Percentiles rank a stretch among this genome's conserved stretches.
Conservation (phyloP, 2,888 invertebrate species). For the Gari tellinella region DNA sequence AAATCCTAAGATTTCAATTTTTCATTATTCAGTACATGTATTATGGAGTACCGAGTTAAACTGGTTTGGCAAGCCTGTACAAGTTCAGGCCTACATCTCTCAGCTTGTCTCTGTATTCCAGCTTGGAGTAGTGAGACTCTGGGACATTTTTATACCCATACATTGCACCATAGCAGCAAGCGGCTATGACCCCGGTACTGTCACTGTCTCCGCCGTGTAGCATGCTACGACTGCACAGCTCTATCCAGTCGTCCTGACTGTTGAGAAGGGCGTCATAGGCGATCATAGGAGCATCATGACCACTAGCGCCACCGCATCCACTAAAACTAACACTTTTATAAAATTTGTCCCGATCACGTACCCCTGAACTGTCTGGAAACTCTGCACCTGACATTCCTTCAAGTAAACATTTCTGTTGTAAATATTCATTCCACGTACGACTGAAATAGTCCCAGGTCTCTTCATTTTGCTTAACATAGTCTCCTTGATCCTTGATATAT, state of each 20-base stretch:
- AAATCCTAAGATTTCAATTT: no score
- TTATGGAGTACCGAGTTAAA: background rate
- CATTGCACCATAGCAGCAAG: constrained; percentile 78
- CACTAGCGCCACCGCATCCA: constrained; percentile 81
- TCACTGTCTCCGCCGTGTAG: constrained; percentile 82
- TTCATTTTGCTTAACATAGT: constrained; percentile 74
- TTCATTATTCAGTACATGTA: no score
- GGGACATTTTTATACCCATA: constrained; percentile 79
- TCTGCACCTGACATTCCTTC: constrained; percentile 70
- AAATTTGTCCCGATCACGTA: constrained; percentile 75
- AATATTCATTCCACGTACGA: constrained; percentile 75
- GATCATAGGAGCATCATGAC: constrained; percentile 82
- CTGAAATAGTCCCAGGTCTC: constrained; percentile 76
- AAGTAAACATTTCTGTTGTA: constrained; percentile 65
- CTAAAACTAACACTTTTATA: constrained; percentile 73
- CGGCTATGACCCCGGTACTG: constrained; percentile 82
- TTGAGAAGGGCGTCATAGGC: constrained; percentile 71
- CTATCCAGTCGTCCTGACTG: constrained; percentile 32
- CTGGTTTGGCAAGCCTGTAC: background rate
- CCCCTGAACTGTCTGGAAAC: constrained; percentile 72
- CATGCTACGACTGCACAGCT: constrained; percentile 66
- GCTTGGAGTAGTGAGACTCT: constrained; percentile 53
- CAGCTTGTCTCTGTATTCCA: constrained; percentile 10
- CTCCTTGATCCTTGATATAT: constrained; percentile 70
- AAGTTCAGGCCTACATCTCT: background rate